Evolutionary conservation across 2,888 invertebrate species (phyloP).

Genomic region (Stenoptilia bipunctidactyla): DNA sequence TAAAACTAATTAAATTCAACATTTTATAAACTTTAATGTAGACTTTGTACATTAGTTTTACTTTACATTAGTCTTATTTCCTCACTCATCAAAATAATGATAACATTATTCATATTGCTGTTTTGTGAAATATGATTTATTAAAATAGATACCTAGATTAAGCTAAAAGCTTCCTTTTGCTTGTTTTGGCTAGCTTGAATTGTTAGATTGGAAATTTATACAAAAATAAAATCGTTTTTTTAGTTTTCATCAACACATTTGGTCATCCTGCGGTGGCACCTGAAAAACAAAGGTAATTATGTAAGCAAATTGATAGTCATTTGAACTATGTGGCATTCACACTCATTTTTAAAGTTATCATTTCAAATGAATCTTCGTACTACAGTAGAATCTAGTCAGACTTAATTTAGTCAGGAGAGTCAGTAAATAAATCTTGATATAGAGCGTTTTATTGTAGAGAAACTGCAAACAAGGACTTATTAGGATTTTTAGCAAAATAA

Average conservation of each 20-base stretch:
- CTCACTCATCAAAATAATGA: background rate
- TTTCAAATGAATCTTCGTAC: too few species aligned
- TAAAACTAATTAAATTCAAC: constrained; percentile 31
- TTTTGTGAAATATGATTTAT: background rate
- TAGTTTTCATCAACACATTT: constrained; percentile 55
- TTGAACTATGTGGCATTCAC: background rate
- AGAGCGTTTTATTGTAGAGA: too few species aligned
- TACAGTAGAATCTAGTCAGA: too few species aligned
- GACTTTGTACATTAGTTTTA: constrained; percentile 37
- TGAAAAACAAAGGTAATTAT: constrained; percentile 32
- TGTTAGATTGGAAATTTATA: background rate
- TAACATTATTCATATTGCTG: background rate
- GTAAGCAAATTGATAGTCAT: constrained; percentile 1
- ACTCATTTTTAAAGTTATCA: too few species aligned
- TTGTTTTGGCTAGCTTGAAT: background rate
- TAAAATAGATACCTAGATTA: background rate
- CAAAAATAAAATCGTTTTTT: constrained; percentile 1
- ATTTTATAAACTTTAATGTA: constrained; percentile 22
- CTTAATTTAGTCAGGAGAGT: too few species aligned
- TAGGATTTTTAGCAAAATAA: too few species aligned
- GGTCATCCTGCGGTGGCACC: constrained; percentile 61
- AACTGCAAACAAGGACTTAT: too few species aligned
- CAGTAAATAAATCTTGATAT: too few species aligned
- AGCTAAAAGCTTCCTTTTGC: background rate
- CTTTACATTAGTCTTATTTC: constrained; percentile 4